Base-by-base conservation (phyloP, 92 coral and sea anemone species). In the Anthopleura xanthogrammica region DNA sequence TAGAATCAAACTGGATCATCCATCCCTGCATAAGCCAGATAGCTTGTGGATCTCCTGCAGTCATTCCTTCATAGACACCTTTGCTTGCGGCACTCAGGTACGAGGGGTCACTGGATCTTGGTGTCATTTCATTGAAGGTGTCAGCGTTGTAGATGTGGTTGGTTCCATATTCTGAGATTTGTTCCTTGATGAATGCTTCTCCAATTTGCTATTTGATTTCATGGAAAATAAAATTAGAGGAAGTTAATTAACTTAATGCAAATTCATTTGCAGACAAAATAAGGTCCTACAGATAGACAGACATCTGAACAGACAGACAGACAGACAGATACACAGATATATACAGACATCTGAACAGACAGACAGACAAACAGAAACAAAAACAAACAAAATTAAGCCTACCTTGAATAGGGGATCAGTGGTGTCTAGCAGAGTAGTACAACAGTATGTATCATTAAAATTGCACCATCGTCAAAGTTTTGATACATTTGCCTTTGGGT, bases 11-110 rank as follows among this genome's bases (percentile, higher is more conserved):
- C 50, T 46, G 50, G 50, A 46, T 5, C 4, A 95, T 80, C 98
- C 98, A 95, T 14, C 97, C 98, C 74, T 95, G 98, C 98, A 95
- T 95, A 19, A 95, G 85, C 98, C 98, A 95, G 41, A 84, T 85
- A 50, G 97, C 97, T 46, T 93, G 79, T 60, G 95, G 83, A 82
- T 95, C 98, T 5, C 91, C 98, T 2, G 94, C 93, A 7, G 88
- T 55, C 92, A 95, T 95, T 19, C 91, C 97, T 24, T 93, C 79
- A 76, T 80, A 91, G 76, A 95, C 97, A 55, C 95, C 97, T 71
- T 85, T 90, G 89, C 98, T 95, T 60, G 97, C 94, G 17, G 82
- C 73, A 41, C 91, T 76, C 65, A 95, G 88, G 62, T 95, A 95
- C 0, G 81, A 36, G 41, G 95, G 87, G 41, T 92, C 94, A 58